A percentile compares a stretch with the other conserved stretches of the same genome.
Evolutionary conservation across 2,888 invertebrate species (phyloP).

Genomic region (Eupsilia transversa): DNA sequence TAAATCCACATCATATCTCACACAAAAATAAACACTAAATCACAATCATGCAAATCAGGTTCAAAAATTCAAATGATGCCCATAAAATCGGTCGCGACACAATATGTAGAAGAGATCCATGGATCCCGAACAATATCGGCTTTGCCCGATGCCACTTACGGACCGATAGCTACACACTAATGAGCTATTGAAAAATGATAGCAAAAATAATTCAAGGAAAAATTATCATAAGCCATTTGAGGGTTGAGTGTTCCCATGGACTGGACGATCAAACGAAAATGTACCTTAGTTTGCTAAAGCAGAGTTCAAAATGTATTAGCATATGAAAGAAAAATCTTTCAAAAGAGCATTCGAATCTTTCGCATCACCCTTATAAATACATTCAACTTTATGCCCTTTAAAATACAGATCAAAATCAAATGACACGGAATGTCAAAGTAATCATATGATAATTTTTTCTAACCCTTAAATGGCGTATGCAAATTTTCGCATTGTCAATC

Average conservation of each 20-base stretch:
- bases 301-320: conserved; percentile 25
- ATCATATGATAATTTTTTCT: conserved; percentile 79
- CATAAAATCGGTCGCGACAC: conserved; percentile 88
- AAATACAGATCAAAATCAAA: conserved; percentile 64
- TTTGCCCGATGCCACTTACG: conserved; percentile 83
- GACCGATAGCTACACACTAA: conserved; percentile 84
- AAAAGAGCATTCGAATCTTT: conserved; percentile 77
- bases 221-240: conserved; percentile 88
- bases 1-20: conserved; percentile 79
- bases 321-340: conserved; percentile 52
- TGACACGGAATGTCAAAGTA: conserved; percentile 59
- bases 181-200: conserved; percentile 91
- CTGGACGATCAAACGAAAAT: conserved; percentile 42
- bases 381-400: conserved; percentile 40
- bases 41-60: conserved; percentile 89
- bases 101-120: conserved; percentile 81
- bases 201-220: conserved; percentile 86
- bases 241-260: conserved; percentile 82
- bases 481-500: conserved; percentile 80
- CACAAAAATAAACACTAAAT: conserved; percentile 84
- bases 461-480: conserved; percentile 88
- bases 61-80: conserved; percentile 87
- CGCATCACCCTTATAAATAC: conserved; percentile 38
- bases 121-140: conserved; percentile 75
- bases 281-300: conserved; percentile 31